These are phyloP conservation scores for Pyxicephalus adspersus DNA, from an alignment of 2,113 vertebrate species.

Conservation along the genomic window DNA sequence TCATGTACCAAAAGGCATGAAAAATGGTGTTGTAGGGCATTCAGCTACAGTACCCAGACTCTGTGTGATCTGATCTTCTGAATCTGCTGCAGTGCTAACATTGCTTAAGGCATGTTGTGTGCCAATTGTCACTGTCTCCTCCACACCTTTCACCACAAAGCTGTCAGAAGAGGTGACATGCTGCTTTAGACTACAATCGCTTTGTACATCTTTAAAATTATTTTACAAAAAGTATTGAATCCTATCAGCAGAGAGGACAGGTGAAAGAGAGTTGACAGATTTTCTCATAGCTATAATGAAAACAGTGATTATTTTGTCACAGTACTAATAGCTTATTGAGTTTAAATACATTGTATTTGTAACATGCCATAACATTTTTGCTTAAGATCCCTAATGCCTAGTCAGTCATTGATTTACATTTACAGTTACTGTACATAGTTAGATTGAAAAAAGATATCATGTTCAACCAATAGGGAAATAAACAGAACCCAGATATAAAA, in stretches of 20 bases:
- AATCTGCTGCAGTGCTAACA: conserved; percentile 20
- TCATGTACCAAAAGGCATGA: conserved; percentile 3
- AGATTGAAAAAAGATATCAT: too few species aligned
- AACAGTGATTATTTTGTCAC: too few species aligned
- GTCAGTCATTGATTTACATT: too few species aligned
- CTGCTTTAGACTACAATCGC: conserved; percentile 19
- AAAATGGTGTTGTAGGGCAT: not conserved
- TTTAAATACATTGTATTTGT: too few species aligned
- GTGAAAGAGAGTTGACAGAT: conserved; percentile 2
- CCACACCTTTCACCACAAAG: conserved; percentile 24
- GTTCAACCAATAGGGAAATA: too few species aligned
- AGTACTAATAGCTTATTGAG: too few species aligned
- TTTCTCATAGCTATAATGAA: not conserved
- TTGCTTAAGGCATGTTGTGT: conserved; percentile 41
- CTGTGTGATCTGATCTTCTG: conserved; percentile 13
- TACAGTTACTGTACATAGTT: too few species aligned
- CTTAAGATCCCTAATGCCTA: too few species aligned
- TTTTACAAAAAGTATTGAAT: conserved; percentile 26
- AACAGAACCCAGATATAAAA: too few species aligned
- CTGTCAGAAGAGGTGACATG: conserved; percentile 28
- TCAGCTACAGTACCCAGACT: not conserved
- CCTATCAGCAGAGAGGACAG: not conserved
- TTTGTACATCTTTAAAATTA: conserved; percentile 8
- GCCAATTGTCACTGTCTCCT: conserved; percentile 28
- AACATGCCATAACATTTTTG: too few species aligned